Percentiles rank a stretch among this genome's conserved stretches.
phyloP scores from a whole-genome alignment of 2,888 invertebrate genomes.

The Eupeodes luniger region DNA sequence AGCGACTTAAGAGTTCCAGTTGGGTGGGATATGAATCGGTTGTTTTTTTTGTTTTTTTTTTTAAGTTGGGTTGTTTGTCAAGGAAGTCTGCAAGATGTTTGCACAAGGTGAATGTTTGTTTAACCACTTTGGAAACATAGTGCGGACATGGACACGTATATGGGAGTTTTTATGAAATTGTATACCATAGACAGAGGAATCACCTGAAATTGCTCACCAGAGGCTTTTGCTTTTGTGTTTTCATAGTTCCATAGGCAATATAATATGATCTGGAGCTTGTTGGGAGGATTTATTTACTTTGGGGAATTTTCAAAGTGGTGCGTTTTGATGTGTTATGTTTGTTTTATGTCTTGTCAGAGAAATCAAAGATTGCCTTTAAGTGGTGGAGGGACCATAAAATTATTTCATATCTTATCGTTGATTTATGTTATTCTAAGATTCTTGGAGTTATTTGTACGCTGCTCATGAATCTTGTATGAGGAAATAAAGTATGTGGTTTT shows the following conservation, averaged over 20 bases:
- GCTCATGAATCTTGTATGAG: no score
- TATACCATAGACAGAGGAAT: slow-evolving; percentile 47
- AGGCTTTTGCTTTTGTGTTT: slow-evolving; percentile 20
- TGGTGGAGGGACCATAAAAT: neutral
- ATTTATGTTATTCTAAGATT: neutral
- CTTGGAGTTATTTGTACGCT: neutral
- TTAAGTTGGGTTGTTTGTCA: slow-evolving; percentile 48
- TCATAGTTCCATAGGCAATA: neutral
- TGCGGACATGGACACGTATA: slow-evolving; percentile 39
- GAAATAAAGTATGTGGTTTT: no score
- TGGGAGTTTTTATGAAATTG: slow-evolving; percentile 58
- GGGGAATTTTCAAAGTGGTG: slow-evolving; percentile 14
- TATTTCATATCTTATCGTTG: neutral
- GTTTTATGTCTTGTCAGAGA: neutral
- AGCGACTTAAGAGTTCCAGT: slow-evolving; percentile 12
- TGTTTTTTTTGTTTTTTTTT: neutral
- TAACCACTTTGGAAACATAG: slow-evolving; percentile 40
- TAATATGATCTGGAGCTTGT: neutral
- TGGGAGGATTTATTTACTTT: slow-evolving; percentile 18
- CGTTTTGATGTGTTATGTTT: slow-evolving; percentile 1
- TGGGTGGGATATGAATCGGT: slow-evolving; percentile 67
- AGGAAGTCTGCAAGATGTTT: slow-evolving; percentile 64
- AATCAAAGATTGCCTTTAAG: slow-evolving; percentile 12
- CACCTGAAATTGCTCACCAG: slow-evolving; percentile 65
- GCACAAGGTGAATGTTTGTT: slow-evolving; percentile 64